phyloP scores from a whole-genome alignment of 2,888 invertebrate species.

The Hydrotaea diabolus region DNA sequence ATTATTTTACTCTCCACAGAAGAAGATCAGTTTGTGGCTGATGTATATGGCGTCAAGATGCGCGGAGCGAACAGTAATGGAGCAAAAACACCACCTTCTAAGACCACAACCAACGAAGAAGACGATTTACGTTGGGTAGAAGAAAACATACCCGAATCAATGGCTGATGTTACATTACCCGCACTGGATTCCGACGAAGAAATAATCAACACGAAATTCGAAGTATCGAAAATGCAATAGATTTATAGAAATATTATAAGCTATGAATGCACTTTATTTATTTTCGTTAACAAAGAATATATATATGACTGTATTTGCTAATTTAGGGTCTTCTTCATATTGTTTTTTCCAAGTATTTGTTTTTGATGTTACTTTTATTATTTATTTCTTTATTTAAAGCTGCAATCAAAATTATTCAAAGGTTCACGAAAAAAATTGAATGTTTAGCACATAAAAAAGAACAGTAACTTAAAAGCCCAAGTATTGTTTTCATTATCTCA shows the following conservation, averaged over 20 bases:
- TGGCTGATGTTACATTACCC: slow-evolving; percentile 86
- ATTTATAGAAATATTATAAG: slow-evolving; percentile 44
- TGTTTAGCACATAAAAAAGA: not conserved
- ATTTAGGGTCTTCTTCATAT: not conserved
- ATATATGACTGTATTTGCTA: slow-evolving; percentile 22
- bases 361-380: not conserved
- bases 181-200: slow-evolving; percentile 91
- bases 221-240: slow-evolving; percentile 94
- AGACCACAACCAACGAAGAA: slow-evolving; percentile 83
- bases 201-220: slow-evolving; percentile 91
- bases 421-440: too few relatives aligned
- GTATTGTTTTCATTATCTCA: slow-evolving; percentile 51
- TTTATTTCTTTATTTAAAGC: not conserved
- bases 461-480: slow-evolving; percentile 41
- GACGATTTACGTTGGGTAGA: slow-evolving; percentile 95
- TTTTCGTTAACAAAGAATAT: slow-evolving; percentile 25
- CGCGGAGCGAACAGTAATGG: slow-evolving; percentile 82
- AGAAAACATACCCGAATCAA: slow-evolving; percentile 92
- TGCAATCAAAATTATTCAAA: not conserved
- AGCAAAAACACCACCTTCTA: slow-evolving; percentile 77
- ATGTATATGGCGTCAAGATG: slow-evolving; percentile 92
- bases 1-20: slow-evolving; percentile 84
- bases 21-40: slow-evolving; percentile 92
- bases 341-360: not conserved
- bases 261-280: slow-evolving; percentile 10